Conservation (phyloP, 2,113 vertebrate species). For the Meriones unguiculatus region DNA sequence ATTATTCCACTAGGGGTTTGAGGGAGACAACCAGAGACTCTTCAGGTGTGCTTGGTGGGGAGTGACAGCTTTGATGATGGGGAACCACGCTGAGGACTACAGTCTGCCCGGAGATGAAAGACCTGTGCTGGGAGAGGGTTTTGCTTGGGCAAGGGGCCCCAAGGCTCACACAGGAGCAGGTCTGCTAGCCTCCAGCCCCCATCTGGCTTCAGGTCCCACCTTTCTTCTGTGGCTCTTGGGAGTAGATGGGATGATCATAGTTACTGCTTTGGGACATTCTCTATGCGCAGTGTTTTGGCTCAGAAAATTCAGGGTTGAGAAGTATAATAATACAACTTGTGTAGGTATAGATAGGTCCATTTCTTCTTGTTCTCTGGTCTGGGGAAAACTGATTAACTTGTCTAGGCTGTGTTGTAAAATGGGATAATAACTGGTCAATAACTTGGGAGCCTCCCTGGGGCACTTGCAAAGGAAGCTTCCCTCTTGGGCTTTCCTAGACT, state of each 20-base stretch:
- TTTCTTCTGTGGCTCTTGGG: neutral
- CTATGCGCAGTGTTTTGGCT: neutral
- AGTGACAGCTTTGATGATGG: neutral
- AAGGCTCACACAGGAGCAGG: neutral
- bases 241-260: fast-evolving
- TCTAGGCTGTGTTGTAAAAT: neutral
- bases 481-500: neutral
- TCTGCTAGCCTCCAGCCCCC: neutral
- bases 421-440: neutral
- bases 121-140: neutral
- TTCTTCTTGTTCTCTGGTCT: neutral
- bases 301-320: neutral
- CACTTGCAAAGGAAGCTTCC: too few species aligned
- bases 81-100: neutral
- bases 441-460: neutral
- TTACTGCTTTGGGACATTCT: neutral
- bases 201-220: neutral
- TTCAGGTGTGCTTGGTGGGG: neutral
- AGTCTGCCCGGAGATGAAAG: neutral
- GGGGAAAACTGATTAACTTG: neutral
- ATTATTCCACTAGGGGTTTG: neutral
- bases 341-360: neutral
- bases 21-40: neutral
- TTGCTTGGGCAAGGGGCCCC: neutral
- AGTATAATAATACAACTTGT: neutral